Base-by-base conservation (phyloP, 2,888 invertebrate genomes). In the Pardosa pseudoannulata region DNA sequence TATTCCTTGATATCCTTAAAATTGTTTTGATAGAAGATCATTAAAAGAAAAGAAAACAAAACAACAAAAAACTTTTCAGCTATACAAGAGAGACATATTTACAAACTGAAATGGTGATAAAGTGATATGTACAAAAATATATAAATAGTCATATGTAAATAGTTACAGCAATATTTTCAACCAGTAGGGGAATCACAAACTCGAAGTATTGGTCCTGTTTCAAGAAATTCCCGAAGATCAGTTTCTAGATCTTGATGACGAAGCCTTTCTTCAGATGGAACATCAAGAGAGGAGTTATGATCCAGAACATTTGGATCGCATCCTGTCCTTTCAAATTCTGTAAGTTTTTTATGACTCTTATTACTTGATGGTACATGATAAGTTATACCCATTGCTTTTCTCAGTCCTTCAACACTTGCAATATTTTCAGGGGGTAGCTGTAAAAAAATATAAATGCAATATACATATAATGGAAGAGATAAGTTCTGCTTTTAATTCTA, bases 341-440 rank as follows among this genome's bases (percentile, higher is more conserved):
- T 19, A 46, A 27, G n/a, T 16, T 73, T 79, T 11, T 73, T 73
- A 1, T 68, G 19, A 3, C 29, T 65, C 79, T 82, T 75, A 16
- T 27, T 41, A 46, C 32, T 62, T 19, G 73, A 31, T 6, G 85
- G 83, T n/a, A n/a, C n/a, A 16, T 76, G 80, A 29, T 74, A 88
- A 23, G 89, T 79, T 56, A 90, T 90, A 23, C 90, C 90, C 89
- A 90, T 89, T 7, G 90, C 90, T 75, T 93, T 93, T 46, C 96
- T 92, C 31, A 96, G 91, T 6, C 94, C 94, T 72, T 93, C 93
- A 0, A 94, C 93, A 36, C 95, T 94, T 19, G 94, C 95, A 27
- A 96, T 93, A 64, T 94, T 94, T 0, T 93, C 92, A 0, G 96
- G 96, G 82, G 95, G 94, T 74, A 96, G 94, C 88, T 89, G 62